Conservation (phyloP, 2,888 invertebrate species). For the Pogonocherus hispidulus region DNA sequence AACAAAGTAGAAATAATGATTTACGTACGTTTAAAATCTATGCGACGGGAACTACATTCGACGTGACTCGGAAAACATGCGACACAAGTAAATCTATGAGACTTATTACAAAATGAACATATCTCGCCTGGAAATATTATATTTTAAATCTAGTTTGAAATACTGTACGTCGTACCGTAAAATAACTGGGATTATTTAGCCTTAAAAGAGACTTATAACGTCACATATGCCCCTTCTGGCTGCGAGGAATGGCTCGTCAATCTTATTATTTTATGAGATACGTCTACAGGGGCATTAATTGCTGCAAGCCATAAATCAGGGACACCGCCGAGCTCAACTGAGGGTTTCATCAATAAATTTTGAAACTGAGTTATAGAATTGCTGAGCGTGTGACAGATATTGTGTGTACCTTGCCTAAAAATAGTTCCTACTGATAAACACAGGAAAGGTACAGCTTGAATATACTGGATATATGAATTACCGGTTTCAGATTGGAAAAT, state of each 20-base stretch:
- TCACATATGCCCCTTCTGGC: constrained; percentile 3
- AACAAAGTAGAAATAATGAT: constrained; percentile 3
- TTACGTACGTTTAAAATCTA: constrained; percentile 4
- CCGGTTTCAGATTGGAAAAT: too few relatives aligned
- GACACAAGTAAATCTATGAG: neutral
- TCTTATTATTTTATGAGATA: constrained; percentile 24
- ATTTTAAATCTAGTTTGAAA: constrained; percentile 25
- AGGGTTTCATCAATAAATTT: constrained; percentile 2
- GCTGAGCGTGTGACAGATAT: neutral
- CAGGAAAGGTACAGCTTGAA: too few relatives aligned
- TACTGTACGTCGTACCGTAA: neutral
- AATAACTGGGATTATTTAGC: constrained; percentile 15
- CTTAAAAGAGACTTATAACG: constrained; percentile 10
- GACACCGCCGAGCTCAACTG: neutral
- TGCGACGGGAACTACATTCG: constrained; percentile 1
- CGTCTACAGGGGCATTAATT: constrained; percentile 15
- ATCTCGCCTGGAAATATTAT: neutral
- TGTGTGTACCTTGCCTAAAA: neutral
- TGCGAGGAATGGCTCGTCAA: constrained; percentile 22
- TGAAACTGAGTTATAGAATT: neutral
- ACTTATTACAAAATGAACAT: constrained; percentile 6
- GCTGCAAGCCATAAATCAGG: constrained; percentile 2
- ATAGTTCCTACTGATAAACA: neutral
- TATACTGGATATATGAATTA: too few relatives aligned
- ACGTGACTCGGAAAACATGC: neutral